Percentiles rank a stretch among this genome's conserved stretches.
Conservation (phyloP, 2,797 vertebrate genomes). For the Monodelphis domestica region DNA sequence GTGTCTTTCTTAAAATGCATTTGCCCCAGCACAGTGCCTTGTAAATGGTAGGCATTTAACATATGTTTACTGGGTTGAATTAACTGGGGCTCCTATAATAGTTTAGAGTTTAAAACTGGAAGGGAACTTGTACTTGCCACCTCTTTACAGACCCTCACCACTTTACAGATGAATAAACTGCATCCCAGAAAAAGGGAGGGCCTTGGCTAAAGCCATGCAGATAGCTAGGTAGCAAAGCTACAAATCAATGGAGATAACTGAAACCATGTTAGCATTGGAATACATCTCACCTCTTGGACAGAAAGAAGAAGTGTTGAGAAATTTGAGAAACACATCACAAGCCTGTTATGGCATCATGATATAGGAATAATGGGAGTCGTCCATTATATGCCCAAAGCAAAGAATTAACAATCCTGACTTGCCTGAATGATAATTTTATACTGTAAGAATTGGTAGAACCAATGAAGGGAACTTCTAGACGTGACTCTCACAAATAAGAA, state of each 20-base stretch:
- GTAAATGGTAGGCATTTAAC: neutral
- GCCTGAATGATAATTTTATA: neutral
- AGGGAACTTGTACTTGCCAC: neutral
- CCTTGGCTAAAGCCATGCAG: neutral
- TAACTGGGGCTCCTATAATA: neutral
- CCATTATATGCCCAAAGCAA: neutral
- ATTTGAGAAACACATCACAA: neutral
- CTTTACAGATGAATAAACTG: neutral
- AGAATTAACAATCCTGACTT: neutral
- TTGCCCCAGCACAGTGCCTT: neutral
- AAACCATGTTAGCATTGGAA: neutral
- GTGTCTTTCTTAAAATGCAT: neutral
- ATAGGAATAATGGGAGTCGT: neutral
- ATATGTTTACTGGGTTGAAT: neutral
- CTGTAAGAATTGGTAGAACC: neutral
- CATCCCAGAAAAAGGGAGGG: constrained; percentile 6
- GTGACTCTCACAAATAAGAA: neutral
- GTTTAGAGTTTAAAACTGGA: neutral
- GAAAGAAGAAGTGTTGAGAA: neutral
- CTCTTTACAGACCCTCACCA: no score
- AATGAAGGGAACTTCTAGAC: neutral
- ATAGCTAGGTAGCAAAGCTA: neutral
- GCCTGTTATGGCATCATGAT: neutral
- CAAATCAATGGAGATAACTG: neutral
- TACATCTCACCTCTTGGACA: neutral